phyloP scores from a whole-genome alignment of 2,797 vertebrate genomes.

The Liasis olivaceus region DNA sequence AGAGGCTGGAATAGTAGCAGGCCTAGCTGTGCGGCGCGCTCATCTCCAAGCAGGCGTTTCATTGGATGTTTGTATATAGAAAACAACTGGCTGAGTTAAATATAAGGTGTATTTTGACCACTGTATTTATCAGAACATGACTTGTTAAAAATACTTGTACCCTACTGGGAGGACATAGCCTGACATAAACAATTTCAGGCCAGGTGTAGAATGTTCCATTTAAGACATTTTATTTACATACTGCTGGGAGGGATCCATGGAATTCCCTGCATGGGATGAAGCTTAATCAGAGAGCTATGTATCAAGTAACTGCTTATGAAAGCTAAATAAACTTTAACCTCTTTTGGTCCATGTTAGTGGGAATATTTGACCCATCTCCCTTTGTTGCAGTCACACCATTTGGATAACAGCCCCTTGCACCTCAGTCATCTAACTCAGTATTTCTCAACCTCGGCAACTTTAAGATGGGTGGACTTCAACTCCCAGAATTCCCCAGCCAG shows the following conservation, averaged over 20 bases:
- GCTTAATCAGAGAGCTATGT: slow-evolving; percentile 50
- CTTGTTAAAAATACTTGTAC: slow-evolving; percentile 31
- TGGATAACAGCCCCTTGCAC: neutral
- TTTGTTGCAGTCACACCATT: slow-evolving; percentile 13
- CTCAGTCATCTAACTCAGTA: neutral
- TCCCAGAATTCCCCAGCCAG: neutral
- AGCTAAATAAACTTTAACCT: slow-evolving; percentile 15
- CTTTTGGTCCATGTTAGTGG: slow-evolving; percentile 12
- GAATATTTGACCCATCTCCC: slow-evolving; percentile 33
- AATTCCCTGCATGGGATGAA: slow-evolving; percentile 36
- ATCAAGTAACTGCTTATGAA: slow-evolving; percentile 52
- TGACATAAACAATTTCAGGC: slow-evolving; percentile 51
- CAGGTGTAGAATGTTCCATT: slow-evolving; percentile 53
- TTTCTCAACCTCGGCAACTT: neutral
- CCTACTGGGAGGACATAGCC: slow-evolving; percentile 52
- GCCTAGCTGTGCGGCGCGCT: neutral
- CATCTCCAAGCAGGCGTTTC: neutral
- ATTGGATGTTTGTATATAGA: neutral
- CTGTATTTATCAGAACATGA: slow-evolving; percentile 56
- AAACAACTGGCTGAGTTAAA: slow-evolving; percentile 56
- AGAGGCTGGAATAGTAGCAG: neutral
- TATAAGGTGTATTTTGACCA: slow-evolving; percentile 53
- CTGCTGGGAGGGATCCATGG: neutral
- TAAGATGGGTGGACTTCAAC: neutral
- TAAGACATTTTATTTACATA: slow-evolving; percentile 64